Base-by-base conservation (phyloP, 2,113 vertebrate genomes). In the Trematocara stigmaticum region DNA sequence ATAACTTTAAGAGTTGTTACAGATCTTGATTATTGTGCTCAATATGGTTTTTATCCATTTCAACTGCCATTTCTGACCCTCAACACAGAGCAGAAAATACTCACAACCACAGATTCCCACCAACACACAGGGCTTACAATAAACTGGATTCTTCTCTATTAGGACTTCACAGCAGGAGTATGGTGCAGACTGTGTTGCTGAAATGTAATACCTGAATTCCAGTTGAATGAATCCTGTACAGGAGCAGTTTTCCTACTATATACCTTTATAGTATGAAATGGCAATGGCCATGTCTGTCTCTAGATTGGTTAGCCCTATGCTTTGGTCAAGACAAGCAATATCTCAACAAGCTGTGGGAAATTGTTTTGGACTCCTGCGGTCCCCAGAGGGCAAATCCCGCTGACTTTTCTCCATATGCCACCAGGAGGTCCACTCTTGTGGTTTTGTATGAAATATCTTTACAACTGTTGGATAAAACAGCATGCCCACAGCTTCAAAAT, bases 131-230 rank as follows among this genome's bases (percentile, higher is more conserved):
- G 53, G 53, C 4, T 34, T 38, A 57, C 64, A 78, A 40, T 64
- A 45, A 49, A 51, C 26, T 34, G 42, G 71, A 76, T n/a, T 34
- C 26, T 51, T 51, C 71, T 49, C 42, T 49, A 74, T 74, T 74
- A 74, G 23, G 23, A 82, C n/a, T 42, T 13, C 2, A 6, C 23
- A 64, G 12, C 52, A 74, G 26, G 35, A 49, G 71, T 26, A 52
- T 6, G 69, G 20, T 10, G 76, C 86, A 86, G 87, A 83, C 81
- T 80, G 4, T 84, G 74, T 86, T 86, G 78, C 93, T 89, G 89
- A 88, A 82, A 64, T 69, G 15, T 47, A 40, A 82, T 59, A 23
- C 34, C n/a, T 35, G 47, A 52, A 84, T 87, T 61, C 78, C 18
- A 85, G 55, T 5, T 86, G 84, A 52, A 61, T 20, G 49, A 84